Conservation (phyloP, 1,140 invertebrate genomes). For the Monomorium pharaonis region DNA sequence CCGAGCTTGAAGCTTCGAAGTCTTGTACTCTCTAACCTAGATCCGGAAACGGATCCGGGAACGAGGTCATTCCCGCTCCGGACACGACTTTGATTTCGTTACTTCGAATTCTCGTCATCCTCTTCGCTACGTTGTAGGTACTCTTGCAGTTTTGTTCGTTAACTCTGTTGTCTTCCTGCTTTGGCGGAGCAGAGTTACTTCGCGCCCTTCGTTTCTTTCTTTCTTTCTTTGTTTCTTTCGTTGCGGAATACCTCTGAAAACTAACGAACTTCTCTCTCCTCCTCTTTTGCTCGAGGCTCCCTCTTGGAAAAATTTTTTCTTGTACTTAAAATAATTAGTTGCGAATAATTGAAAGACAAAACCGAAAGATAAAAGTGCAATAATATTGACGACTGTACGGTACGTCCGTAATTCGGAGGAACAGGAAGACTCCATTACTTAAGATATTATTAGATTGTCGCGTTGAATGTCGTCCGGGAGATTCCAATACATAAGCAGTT, state of each 20-base stretch:
- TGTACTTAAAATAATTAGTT: background rate
- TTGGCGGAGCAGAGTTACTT: conserved; percentile 16
- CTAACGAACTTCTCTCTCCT: background rate
- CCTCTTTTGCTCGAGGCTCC: background rate
- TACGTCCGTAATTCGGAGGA: background rate
- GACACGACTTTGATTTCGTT: conserved; percentile 56
- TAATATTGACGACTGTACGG: background rate
- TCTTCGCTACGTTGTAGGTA: background rate
- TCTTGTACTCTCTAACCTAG: conserved; percentile 56
- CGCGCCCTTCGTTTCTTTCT: background rate
- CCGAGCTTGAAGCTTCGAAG: conserved; percentile 40
- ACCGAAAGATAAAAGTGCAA: background rate
- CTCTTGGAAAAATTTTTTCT: background rate
- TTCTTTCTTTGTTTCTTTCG: too few species aligned
- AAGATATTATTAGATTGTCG: conserved; percentile 80
- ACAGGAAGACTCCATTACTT: conserved; percentile 65
- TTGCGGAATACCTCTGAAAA: background rate
- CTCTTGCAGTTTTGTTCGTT: conserved; percentile 34
- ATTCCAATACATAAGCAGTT: conserved; percentile 83
- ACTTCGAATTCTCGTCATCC: conserved; percentile 22
- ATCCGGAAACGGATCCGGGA: conserved; percentile 56
- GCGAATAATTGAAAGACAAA: too few species aligned
- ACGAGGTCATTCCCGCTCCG: conserved; percentile 54
- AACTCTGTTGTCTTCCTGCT: conserved; percentile 19
- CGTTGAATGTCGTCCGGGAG: conserved; percentile 73